Base-by-base conservation (phyloP, 30 jellyfish, hydroid and myxozoan species). In the Pelagia noctiluca region DNA sequence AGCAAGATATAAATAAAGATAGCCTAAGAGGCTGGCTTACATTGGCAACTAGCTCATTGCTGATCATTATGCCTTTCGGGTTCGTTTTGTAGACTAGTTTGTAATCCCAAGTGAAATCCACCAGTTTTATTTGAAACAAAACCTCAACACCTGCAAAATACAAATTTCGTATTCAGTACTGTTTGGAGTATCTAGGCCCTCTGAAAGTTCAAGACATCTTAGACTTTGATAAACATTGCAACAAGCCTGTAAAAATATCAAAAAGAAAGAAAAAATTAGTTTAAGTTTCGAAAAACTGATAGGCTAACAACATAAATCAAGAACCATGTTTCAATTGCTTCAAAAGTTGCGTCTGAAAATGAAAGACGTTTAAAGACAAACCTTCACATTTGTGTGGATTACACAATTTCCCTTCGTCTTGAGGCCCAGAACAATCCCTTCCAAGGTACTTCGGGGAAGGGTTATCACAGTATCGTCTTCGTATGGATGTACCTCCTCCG, bases 381-480 rank as follows among this genome's bases (percentile, higher is more conserved):
- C 96, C 90, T 33, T 57, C 81, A 48, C 96, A 87, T 52, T 48
- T 26, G 37, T 77, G 74, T 2, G 57, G 48, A 33, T 66, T 87
- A 66, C 96, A 87, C 5, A 89, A 73, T 23, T 49, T 0, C n/a
- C 63, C 64, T 22, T 67, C 72, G 23, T 31, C 11, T 42, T 38
- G 68, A 2, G 18, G 24, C 3, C 96, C 96, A 22, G 35, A 85
- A 35, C 96, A 87, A 48, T 53, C 25, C 12, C 46, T 78, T 23
- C 96, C 96, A 60, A 35, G 36, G 68, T 87, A 87, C 69, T 50
- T 54, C 37, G 91, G 96, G 7, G 87, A 57, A 1, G 96, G 96
- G 36, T 60, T 76, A 30, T 87, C 88, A 69, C 96, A 87, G 33
- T 78, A 77, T 11, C 96, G 70, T 18, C 50, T 71, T 13, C 96